Percentiles rank a stretch among this genome's conserved stretches.
phyloP scores from a whole-genome alignment of 2,113 vertebrate species.

The Silurus glanis region DNA sequence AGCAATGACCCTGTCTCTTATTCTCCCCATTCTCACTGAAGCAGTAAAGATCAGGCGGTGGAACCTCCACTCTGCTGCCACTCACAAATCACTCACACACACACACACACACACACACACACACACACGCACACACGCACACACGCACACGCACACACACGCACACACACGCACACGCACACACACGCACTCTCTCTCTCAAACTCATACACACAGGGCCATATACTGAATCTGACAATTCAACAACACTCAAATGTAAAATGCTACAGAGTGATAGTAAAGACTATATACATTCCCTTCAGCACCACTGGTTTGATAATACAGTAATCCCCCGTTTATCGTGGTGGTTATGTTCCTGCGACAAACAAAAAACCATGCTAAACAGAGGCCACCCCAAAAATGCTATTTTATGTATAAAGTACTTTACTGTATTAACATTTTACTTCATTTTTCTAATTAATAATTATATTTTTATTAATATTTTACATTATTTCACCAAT shows the following conservation, averaged over 20 bases:
- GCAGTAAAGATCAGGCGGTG: slow-evolving; percentile 65
- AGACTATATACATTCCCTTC: background rate
- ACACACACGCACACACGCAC: background rate
- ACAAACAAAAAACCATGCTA: too few relatives aligned
- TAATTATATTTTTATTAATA: too few relatives aligned
- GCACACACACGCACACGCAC: background rate
- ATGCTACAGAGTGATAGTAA: background rate
- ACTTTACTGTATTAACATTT: too few relatives aligned
- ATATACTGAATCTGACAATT: background rate
- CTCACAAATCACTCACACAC: background rate
- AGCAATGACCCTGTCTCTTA: slow-evolving; percentile 48
- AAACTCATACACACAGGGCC: background rate
- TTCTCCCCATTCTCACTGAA: slow-evolving; percentile 50
- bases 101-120: background rate
- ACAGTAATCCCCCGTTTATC: too few relatives aligned
- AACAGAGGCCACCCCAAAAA: too few relatives aligned
- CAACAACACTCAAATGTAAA: background rate
- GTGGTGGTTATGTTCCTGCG: too few relatives aligned
- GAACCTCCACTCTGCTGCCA: slow-evolving; percentile 62
- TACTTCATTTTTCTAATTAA: too few relatives aligned
- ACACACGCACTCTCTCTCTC: background rate
- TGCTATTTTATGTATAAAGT: too few relatives aligned
- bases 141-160: background rate
- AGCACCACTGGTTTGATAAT: background rate
- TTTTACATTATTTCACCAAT: too few relatives aligned